Evolutionary conservation across 2,797 vertebrate genomes (phyloP).

Genomic region (Danio albolineatus): DNA sequence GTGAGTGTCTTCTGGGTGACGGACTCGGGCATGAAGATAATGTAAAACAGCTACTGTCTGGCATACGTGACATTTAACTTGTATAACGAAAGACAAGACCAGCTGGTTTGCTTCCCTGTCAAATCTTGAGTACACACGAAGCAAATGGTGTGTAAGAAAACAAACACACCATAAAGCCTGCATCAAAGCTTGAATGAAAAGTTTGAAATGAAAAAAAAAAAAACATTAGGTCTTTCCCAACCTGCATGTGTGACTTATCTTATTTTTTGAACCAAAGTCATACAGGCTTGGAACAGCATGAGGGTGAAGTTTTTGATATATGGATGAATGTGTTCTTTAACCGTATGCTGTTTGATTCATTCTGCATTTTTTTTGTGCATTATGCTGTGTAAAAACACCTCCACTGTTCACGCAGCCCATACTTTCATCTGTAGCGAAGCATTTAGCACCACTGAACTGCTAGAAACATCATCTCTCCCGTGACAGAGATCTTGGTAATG

Average conservation of each 20-base stretch:
- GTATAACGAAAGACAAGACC: conserved; percentile 63
- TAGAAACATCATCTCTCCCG: conserved; percentile 13
- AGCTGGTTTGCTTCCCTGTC: conserved; percentile 65
- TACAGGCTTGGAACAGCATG: conserved; percentile 1
- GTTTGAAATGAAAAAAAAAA: not conserved
- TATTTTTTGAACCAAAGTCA: not conserved
- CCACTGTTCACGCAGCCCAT: not conserved
- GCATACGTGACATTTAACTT: conserved; percentile 41
- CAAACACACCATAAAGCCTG: conserved; percentile 19
- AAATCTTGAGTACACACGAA: conserved; percentile 36
- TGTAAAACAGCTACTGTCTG: conserved; percentile 42
- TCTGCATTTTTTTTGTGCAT: not conserved
- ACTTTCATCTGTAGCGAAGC: not conserved
- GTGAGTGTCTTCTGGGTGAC: not conserved
- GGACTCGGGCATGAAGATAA: conserved; percentile 32
- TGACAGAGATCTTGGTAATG: conserved; percentile 12
- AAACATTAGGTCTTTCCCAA: not conserved
- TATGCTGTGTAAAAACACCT: not conserved
- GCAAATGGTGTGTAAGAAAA: conserved; percentile 37
- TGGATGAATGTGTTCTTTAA: not conserved
- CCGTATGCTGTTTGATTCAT: not conserved
- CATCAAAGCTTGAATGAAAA: not conserved
- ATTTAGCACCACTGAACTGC: not conserved
- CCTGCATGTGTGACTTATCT: not conserved
- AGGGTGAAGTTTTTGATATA: not conserved